Conservation (phyloP, 2,888 invertebrate genomes). For the Aphidius colemani region DNA sequence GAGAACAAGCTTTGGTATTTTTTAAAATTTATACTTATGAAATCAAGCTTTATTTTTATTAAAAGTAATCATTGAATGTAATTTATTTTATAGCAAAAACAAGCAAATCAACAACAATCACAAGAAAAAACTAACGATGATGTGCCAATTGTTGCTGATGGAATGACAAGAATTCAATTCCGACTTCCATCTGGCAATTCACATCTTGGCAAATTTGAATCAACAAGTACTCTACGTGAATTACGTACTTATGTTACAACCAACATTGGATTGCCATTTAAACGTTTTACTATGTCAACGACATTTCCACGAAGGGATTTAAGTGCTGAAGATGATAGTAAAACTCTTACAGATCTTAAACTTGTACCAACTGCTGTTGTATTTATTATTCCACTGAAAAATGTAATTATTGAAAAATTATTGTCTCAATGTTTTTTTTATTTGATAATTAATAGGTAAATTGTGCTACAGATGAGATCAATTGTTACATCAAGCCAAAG, state of each 20-base stretch:
- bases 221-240: slow-evolving; percentile 67
- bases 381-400: slow-evolving; percentile 69
- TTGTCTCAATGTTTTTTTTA: not conserved
- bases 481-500: slow-evolving; percentile 51
- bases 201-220: slow-evolving; percentile 74
- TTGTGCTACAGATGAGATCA: slow-evolving; percentile 31
- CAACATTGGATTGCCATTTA: slow-evolving; percentile 63
- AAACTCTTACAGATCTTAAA: slow-evolving; percentile 69
- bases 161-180: slow-evolving; percentile 79
- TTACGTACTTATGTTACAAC: slow-evolving; percentile 64
- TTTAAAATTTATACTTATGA: slow-evolving; percentile 31
- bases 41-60: not conserved
- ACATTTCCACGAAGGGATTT: slow-evolving; percentile 78
- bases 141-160: slow-evolving; percentile 46
- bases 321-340: slow-evolving; percentile 62
- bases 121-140: slow-evolving; percentile 30
- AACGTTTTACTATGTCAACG: slow-evolving; percentile 74
- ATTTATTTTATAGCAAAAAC: slow-evolving; percentile 27
- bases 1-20: slow-evolving; percentile 42
- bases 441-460: not conserved
- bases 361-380: slow-evolving; percentile 78
- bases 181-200: slow-evolving; percentile 81
- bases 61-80: not conserved
- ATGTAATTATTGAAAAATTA: slow-evolving; percentile 40
- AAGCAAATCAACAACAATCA: slow-evolving; percentile 24